Base-by-base conservation (phyloP, 2,888 invertebrate genomes). In the Nephrotoma flavescens region DNA sequence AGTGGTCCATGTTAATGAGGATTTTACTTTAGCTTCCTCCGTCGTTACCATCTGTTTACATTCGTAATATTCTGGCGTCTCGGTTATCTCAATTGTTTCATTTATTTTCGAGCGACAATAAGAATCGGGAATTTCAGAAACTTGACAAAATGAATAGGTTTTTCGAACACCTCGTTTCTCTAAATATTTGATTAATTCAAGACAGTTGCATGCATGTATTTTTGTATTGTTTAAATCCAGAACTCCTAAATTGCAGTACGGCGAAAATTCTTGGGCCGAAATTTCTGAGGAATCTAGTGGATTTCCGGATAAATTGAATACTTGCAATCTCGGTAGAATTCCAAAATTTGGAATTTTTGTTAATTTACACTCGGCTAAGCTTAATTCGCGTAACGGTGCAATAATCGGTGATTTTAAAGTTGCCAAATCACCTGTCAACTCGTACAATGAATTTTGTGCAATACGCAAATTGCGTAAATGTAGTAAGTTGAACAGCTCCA, bases 261-360 rank as follows among this genome's bases (percentile, higher is more conserved):
- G 90, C 0, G 94, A 93, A 86, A 94, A 92, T 31, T 71, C 71
- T 11, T 71, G 6, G 9, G 4, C 19, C 31, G 71, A 71, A 9
- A 31, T 11, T 85, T 93, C 92, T 12, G 90, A 89, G 0, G 92
- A 90, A 0, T 83, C 88, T 42, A 94, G 91, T 0, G 90, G 89
- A 88, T 94, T 94, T 42, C 90, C 89, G 0, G 94, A 94, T 12
- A 94, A 91, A 88, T 94, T 94, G 87, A 94, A 92, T 42, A 92
- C 89, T 1, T 89, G 86, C 84, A 94, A 88, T 45, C 92, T 91
- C 0, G 94, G 93, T 0, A 94, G 89, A 6, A 90, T 89, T 0
- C 93, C 93, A 89, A 94, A 91, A 87, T 92, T 89, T 0, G 94
- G 94, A 9, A 94, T 89, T 86, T 90, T 89, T 12, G 89, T 91